Evolutionary conservation across 2,113 vertebrate genomes (phyloP), one percentile per base, ranked within the genome.

Genomic region (Redunca redunca): DNA sequence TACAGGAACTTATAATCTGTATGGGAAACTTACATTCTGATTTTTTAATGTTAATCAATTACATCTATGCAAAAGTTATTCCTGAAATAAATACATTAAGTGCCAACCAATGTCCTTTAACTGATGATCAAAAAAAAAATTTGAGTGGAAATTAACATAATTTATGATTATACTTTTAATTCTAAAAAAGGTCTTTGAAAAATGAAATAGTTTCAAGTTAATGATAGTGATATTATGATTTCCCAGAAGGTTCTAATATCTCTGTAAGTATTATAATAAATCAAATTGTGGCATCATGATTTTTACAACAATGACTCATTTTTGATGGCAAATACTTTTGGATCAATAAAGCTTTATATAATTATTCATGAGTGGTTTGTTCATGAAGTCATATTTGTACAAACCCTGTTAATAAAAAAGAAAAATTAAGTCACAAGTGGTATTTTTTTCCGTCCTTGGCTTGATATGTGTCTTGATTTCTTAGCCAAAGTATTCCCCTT

Each of bases 311-410:
- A 26, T 89, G 57, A 53, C 33, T 90, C 2, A 12, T 57, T 53
- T 93, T 89, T 94, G 33, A 14, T 92, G 91, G 25, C 33, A 91
- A 92, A 48, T 93, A 78, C 16, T 94, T 97, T 85, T 21, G 23
- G 28, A 85, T 71, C 60, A 96, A 50, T 96, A 95, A 95, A 78
- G 7, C 21, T 36, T 78, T 74, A 40, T 91, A n/a, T 58, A 87
- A 53, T 57, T 46, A 83, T 55, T 2, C 1, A 28, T 60, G 4
- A 60, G 17, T 58, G 48, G 30, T n/a, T 96, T 90, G 40, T 48
- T 62, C 26, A 80, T 60, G 12, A 93, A 67, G 48, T 93, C 26
- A 46, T 23, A 82, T 53, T 80, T 60, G n/a, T 80, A 16, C n/a
- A 48, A 88, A 58, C 21, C 58, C 7, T 95, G 21, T 90, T 78